These are phyloP conservation scores for Neomorphus geoffroyi DNA, from an alignment of 2,797 vertebrate genomes.

Conservation along the genomic window DNA sequence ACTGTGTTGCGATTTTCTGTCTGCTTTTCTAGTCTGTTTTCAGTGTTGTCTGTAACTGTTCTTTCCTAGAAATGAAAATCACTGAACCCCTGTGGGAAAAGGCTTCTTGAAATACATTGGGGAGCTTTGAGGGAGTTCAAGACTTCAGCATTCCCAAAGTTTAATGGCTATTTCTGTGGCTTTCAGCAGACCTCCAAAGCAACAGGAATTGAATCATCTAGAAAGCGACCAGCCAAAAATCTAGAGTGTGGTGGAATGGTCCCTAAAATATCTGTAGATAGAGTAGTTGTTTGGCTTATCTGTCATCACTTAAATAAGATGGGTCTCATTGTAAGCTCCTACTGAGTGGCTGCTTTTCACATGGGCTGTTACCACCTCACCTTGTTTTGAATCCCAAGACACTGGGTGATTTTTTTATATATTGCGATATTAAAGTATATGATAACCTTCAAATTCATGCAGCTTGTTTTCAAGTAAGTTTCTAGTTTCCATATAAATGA, in stretches of 20 bases:
- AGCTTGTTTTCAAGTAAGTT: not conserved
- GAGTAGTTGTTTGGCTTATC: not conserved
- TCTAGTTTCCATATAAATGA: not conserved
- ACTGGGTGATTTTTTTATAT: not conserved
- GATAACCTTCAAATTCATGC: not conserved
- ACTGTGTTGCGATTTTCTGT: not conserved
- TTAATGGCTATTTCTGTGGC: conserved; percentile 9
- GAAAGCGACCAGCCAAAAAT: conserved; percentile 34
- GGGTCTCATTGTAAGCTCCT: not conserved
- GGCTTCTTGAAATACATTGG: conserved; percentile 12
- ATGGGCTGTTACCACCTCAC: not conserved
- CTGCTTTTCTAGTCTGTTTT: not conserved
- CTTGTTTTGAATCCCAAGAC: not conserved
- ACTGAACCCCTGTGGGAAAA: not conserved
- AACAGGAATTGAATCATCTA: conserved; percentile 41
- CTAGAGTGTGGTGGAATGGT: not conserved
- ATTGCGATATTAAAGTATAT: not conserved
- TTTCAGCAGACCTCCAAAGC: conserved; percentile 26
- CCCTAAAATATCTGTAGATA: conserved; percentile 21
- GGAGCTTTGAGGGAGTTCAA: not conserved
- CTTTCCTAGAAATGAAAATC: conserved; percentile 22
- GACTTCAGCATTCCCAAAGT: conserved; percentile 4
- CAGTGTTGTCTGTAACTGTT: not conserved
- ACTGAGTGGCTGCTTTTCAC: not conserved
- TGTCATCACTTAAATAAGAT: not conserved